A percentile compares a stretch with the other conserved stretches of the same genome.
These are phyloP conservation scores for Paramormyrops kingsleyae DNA, from an alignment of 2,113 vertebrate genomes.

Conservation along the genomic window DNA sequence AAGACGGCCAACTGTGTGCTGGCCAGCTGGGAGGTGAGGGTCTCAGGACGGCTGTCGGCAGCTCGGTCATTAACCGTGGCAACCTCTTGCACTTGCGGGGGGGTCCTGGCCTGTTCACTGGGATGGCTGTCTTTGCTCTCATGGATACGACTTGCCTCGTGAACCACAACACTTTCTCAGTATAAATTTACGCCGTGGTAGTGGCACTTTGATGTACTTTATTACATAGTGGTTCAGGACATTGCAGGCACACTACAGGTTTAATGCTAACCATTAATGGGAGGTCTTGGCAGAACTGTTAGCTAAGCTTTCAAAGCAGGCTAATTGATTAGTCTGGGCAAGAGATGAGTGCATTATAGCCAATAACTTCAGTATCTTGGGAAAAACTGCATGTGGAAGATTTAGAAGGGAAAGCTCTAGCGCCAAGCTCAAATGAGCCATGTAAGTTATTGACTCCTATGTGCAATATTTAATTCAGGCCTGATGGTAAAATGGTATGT, in stretches of 20 bases:
- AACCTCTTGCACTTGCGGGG: background rate
- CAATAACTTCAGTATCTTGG: background rate
- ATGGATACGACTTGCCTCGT: background rate
- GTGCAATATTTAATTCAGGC: background rate
- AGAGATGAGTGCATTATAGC: background rate
- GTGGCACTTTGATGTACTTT: background rate
- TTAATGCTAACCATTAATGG: background rate
- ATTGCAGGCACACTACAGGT: background rate
- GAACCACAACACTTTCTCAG: background rate
- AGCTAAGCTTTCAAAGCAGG: background rate
- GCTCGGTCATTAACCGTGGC: background rate
- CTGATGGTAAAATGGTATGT: background rate
- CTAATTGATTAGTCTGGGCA: background rate
- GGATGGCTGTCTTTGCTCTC: background rate
- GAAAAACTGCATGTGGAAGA: background rate
- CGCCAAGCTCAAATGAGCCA: background rate
- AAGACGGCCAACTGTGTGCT: constrained; percentile 57
- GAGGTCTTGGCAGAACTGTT: background rate
- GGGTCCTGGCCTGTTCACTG: background rate
- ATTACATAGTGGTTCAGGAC: background rate
- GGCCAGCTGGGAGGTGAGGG: constrained; percentile 63
- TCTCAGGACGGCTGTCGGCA: too few species aligned
- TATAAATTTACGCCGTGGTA: background rate
- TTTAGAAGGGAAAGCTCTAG: background rate
- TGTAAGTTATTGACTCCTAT: background rate